phyloP scores from a whole-genome alignment of 2,888 invertebrate genomes.

The Nowickia ferox region DNA sequence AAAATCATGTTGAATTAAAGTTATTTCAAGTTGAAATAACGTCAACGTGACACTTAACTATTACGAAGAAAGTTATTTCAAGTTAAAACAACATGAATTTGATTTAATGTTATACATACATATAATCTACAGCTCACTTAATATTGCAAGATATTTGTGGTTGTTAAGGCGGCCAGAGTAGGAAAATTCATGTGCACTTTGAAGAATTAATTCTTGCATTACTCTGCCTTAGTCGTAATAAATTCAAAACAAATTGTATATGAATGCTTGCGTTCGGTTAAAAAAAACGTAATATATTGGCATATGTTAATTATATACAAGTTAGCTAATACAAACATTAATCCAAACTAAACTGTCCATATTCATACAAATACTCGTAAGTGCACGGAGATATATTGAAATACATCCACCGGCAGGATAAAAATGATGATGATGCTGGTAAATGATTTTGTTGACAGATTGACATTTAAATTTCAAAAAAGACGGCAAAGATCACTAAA shows the following conservation, averaged over 20 bases:
- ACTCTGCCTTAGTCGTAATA: neutral
- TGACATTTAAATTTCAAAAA: slow-evolving; percentile 52
- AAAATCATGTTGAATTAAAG: no score
- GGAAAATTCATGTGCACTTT: no score
- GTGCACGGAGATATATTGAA: no score
- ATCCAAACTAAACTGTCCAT: neutral
- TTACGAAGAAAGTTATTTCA: no score
- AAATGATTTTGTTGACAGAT: slow-evolving; percentile 69
- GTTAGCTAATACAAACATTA: neutral
- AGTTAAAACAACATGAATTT: no score
- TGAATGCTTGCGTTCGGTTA: neutral
- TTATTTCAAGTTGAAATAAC: no score
- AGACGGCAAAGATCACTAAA: slow-evolving; percentile 55
- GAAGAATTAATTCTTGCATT: neutral
- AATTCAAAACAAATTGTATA: neutral
- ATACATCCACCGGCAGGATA: neutral
- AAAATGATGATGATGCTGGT: slow-evolving; percentile 60
- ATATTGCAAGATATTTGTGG: no score
- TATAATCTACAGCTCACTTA: no score
- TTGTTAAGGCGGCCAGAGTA: no score
- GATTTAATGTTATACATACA: no score
- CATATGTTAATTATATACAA: slow-evolving; percentile 57
- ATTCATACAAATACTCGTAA: no score
- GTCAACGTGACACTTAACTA: no score
- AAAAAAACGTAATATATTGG: slow-evolving; percentile 66